Evolutionary conservation across 92 coral and sea anemone genomes (phyloP).

Genomic region (Phymanthus crucifer): DNA sequence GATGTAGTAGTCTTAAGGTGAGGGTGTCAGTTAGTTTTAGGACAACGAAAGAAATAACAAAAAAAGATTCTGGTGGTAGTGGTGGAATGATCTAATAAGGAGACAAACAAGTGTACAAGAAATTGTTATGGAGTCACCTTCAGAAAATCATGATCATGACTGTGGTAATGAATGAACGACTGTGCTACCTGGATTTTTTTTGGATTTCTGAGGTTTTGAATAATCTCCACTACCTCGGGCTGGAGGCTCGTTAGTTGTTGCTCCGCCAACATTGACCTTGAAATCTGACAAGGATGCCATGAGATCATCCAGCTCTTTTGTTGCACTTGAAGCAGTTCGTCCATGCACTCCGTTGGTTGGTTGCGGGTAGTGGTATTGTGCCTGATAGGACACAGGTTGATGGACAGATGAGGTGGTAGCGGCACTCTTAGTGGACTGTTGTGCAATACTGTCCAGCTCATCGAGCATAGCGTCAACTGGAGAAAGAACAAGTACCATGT

Average conservation of each 20-base stretch:
- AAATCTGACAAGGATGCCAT: constrained; percentile 99
- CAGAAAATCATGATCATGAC: too few species aligned
- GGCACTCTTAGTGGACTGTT: constrained; percentile 16
- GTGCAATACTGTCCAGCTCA: constrained; percentile 63
- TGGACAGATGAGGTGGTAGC: constrained; percentile 39
- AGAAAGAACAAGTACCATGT: neutral
- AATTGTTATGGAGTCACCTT: too few species aligned
- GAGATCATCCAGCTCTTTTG: constrained; percentile 92
- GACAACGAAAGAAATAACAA: too few species aligned
- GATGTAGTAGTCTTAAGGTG: too few species aligned
- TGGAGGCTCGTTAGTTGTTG: constrained; percentile 64
- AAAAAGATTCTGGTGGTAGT: too few species aligned
- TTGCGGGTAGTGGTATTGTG: constrained; percentile 53
- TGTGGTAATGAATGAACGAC: neutral
- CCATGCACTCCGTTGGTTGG: constrained; percentile 58
- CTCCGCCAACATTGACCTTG: constrained; percentile 89
- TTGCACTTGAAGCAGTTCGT: constrained; percentile 95
- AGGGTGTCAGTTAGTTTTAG: too few species aligned
- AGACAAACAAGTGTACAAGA: too few species aligned
- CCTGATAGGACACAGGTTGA: constrained; percentile 49
- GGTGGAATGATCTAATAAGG: too few species aligned
- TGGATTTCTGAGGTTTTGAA: constrained; percentile 91
- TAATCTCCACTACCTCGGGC: constrained; percentile 88
- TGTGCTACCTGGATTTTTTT: constrained; percentile 51
- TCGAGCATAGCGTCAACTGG: constrained; percentile 58